Conservation (phyloP, 2,888 invertebrate species). For the Melieria crassipennis region DNA sequence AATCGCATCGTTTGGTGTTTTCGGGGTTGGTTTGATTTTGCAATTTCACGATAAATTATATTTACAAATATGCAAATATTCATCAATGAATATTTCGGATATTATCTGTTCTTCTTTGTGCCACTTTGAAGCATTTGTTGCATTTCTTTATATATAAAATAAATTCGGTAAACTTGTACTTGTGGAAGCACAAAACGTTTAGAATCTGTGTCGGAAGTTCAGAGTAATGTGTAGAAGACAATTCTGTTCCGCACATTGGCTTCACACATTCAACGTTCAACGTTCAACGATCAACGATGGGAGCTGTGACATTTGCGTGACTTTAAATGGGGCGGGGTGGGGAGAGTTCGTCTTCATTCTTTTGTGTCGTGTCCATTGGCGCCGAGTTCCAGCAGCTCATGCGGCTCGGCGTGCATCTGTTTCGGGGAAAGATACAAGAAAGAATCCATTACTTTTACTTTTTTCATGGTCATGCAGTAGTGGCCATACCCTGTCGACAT, state of each 20-base stretch:
- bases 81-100: too few species aligned
- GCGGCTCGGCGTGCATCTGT: conserved; percentile 69
- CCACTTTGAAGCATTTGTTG: background rate
- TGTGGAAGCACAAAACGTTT: conserved; percentile 31
- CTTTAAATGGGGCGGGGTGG: conserved; percentile 36
- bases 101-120: too few species aligned
- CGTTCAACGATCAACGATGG: conserved; percentile 39
- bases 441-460: background rate
- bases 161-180: conserved; percentile 38
- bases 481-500: conserved; percentile 61
- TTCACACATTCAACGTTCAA: too few species aligned
- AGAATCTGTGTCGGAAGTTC: conserved; percentile 26
- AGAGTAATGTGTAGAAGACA: background rate
- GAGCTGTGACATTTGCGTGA: conserved; percentile 41
- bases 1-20: too few species aligned
- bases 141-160: conserved; percentile 29
- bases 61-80: too few species aligned
- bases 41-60: too few species aligned
- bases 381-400: conserved; percentile 75
- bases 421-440: background rate
- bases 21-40: too few species aligned
- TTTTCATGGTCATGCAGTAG: background rate
- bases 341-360: conserved; percentile 56
- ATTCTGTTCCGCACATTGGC: background rate
- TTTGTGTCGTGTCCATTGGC: conserved; percentile 64